Evolutionary conservation across 2,113 vertebrate species (phyloP).

Genomic region (Alethe diademata): DNA sequence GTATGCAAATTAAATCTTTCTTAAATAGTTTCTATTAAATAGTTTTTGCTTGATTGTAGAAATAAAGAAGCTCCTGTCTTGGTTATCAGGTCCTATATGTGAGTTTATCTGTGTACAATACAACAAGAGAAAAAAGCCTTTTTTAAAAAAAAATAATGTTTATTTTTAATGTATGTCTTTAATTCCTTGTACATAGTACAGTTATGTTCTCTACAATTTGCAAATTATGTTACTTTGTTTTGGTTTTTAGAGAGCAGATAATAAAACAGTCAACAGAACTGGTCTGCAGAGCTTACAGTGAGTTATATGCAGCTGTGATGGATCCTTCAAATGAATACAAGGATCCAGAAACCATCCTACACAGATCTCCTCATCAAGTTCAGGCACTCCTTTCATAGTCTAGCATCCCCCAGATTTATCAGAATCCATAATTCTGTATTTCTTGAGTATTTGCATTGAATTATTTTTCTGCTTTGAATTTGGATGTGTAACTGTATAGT

Average conservation of each 20-base stretch:
- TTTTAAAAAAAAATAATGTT: background rate
- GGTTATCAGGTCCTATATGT: background rate
- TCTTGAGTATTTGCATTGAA: background rate
- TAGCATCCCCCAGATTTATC: background rate
- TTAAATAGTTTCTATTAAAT: background rate
- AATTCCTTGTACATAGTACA: background rate
- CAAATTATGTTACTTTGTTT: background rate
- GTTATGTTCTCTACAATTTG: background rate
- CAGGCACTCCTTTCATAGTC: slow-evolving; percentile 86
- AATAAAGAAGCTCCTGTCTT: background rate
- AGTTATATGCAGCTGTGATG: slow-evolving; percentile 87
- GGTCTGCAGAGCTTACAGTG: slow-evolving; percentile 89
- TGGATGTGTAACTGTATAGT: background rate
- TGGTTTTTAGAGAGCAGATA: slow-evolving; percentile 87
- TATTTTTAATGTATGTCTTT: background rate
- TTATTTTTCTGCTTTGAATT: slow-evolving; percentile 32
- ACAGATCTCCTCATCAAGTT: slow-evolving; percentile 91
- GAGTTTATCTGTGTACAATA: background rate
- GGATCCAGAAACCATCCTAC: slow-evolving; percentile 86
- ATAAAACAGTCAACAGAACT: slow-evolving; percentile 92
- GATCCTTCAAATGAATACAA: slow-evolving; percentile 83
- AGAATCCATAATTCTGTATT: background rate
- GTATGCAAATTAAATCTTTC: background rate
- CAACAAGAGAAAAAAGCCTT: background rate
- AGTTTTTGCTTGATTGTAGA: background rate